Evolutionary conservation across 2,113 vertebrate species (phyloP).

Genomic region (Helogale parvula): DNA sequence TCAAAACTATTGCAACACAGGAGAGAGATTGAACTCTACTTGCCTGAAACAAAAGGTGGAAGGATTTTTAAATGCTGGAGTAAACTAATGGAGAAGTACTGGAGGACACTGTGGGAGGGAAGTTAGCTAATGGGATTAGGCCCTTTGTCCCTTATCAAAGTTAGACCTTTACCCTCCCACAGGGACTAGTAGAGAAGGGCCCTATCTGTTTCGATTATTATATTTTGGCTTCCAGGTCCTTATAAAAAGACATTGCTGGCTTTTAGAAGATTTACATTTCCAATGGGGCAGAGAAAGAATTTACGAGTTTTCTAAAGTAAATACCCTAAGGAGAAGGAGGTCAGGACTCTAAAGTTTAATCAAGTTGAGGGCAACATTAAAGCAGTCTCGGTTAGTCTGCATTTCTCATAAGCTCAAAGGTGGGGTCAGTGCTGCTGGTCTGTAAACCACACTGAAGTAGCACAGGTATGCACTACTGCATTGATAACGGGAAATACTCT

Average conservation of each 20-base stretch:
- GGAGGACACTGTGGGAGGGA: neutral
- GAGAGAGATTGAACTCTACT: conserved; percentile 6
- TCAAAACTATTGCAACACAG: neutral
- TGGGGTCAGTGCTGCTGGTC: neutral
- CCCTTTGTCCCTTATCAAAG: neutral
- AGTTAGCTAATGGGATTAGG: neutral
- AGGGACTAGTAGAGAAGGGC: neutral
- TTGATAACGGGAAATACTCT: neutral
- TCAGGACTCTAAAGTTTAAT: neutral
- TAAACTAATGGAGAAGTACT: neutral
- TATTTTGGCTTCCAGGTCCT: neutral
- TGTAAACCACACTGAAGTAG: neutral
- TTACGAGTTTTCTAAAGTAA: neutral
- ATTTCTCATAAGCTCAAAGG: neutral
- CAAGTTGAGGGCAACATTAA: neutral
- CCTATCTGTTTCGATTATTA: neutral
- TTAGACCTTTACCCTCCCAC: neutral
- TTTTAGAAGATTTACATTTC: neutral
- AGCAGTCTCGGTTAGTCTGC: neutral
- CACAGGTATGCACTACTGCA: neutral
- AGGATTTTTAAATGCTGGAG: neutral
- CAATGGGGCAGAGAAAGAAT: neutral
- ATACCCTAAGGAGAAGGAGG: neutral
- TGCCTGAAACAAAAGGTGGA: neutral
- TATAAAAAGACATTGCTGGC: neutral